Base-by-base conservation (phyloP, 1,140 invertebrate genomes). In the Platorchestia sp. region DNA sequence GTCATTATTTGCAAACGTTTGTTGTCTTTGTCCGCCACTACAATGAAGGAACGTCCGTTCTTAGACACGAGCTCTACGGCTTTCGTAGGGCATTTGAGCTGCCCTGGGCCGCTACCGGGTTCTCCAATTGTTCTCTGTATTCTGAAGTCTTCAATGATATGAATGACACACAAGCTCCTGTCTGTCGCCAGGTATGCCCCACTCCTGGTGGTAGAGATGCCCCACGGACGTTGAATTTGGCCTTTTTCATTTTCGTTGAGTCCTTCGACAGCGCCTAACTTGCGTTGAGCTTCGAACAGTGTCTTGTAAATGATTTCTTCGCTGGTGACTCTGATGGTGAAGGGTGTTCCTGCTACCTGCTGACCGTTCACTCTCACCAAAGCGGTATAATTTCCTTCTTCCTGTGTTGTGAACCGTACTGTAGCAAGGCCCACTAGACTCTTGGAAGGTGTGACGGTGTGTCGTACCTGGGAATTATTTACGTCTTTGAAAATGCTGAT, bases 1-100 rank as follows among this genome's bases (percentile, higher is more conserved):
- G 91, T 93, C 3, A 93, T 16, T 0, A 93, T 93, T 36, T 93
- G 91, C 45, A 93, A 45, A 10, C 91, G 43, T 42, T 93, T 44
- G 45, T 93, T 93, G 44, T 93, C 91, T 47, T 93, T 93, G 45
- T 93, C 91, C 0, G 45, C 91, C 43, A 93, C 91, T 5, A 93
- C 43, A 1, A 93, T 7, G 40, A 47, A 19, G 3, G 91, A n/a
- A 0, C 3, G 7, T 22, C 45, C 91, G 40, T 40, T 41, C 40
- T 45, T 0, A 44, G 45, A 45, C 3, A 44, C 45, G 7, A 93
- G 40, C 45, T 93, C 91, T 14, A 93, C 45, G 0, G 91, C 91
- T 93, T 93, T 93, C 36, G 91, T 44, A 3, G 91, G 91, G 47
- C 91, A 44, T 10, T n/a, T 45, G 44, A 93, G 45, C 47, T 93